Percentiles rank a stretch among this genome's conserved stretches.
Conservation (phyloP, 92 coral and sea anemone species). For the Porites divaricata region DNA sequence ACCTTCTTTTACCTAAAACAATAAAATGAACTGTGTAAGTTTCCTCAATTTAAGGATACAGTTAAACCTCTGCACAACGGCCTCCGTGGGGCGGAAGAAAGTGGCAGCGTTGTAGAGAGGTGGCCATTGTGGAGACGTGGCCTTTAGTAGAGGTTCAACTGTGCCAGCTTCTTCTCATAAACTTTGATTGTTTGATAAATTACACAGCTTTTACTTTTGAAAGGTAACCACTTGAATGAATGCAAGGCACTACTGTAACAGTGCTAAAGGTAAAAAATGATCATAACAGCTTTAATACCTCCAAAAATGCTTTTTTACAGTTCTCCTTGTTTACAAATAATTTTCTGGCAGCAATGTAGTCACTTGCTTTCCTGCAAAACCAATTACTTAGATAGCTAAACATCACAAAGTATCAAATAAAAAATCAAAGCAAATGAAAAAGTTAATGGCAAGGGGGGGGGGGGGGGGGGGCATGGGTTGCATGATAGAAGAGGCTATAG, state of each 20-base stretch:
- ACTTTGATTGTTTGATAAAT: no score
- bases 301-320: conserved; percentile 5
- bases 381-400: not conserved
- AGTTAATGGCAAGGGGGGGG: not conserved
- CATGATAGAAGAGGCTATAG: no score
- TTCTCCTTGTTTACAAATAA: conserved; percentile 23
- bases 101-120: no score
- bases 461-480: not conserved
- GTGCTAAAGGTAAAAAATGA: not conserved
- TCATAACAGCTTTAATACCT: conserved; percentile 3
- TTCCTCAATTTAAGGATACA: not conserved
- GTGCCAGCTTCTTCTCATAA: no score
- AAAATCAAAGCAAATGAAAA: no score
- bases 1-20: conserved; percentile 49
- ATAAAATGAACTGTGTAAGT: not conserved
- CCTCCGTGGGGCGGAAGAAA: no score
- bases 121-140: no score
- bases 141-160: no score
- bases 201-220: no score
- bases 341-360: conserved; percentile 31
- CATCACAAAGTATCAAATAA: not conserved
- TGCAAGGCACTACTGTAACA: no score
- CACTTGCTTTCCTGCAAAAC: conserved; percentile 29
- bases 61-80: not conserved
- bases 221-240: no score